Evolutionary conservation across 2,113 vertebrate species (phyloP).

Genomic region (Pantherophis guttatus): DNA sequence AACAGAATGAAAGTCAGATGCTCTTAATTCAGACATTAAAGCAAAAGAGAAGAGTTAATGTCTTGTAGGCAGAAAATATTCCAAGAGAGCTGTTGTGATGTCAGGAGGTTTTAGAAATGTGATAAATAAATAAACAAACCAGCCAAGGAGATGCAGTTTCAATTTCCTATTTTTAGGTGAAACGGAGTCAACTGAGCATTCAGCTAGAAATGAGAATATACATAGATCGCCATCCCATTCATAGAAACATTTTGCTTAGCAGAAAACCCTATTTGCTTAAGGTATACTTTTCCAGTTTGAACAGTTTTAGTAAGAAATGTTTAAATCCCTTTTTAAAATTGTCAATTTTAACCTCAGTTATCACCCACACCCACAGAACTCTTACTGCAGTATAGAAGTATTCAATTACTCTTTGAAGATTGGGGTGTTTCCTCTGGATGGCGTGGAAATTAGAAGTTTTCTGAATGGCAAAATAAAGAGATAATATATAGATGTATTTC

Average conservation of each 20-base stretch:
- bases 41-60: background rate
- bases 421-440: background rate
- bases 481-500: background rate
- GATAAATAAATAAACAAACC: background rate
- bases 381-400: background rate
- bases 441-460: background rate
- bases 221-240: background rate
- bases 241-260: background rate
- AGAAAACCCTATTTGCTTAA: background rate
- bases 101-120: background rate
- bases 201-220: background rate
- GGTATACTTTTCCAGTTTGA: background rate
- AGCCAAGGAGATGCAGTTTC: background rate
- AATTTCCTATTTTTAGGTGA: background rate
- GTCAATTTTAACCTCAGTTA: background rate
- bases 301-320: background rate
- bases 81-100: background rate
- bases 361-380: background rate
- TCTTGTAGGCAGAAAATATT: background rate
- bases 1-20: rapidly evolving
- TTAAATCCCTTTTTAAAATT: background rate
- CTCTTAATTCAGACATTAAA: background rate
- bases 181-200: background rate
- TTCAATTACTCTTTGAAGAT: background rate
- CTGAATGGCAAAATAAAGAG: background rate